A percentile compares a stretch with the other conserved stretches of the same genome.
These are phyloP conservation scores for Adelognathus sp. DNA, from an alignment of 2,888 invertebrate genomes.

Conservation along the genomic window DNA sequence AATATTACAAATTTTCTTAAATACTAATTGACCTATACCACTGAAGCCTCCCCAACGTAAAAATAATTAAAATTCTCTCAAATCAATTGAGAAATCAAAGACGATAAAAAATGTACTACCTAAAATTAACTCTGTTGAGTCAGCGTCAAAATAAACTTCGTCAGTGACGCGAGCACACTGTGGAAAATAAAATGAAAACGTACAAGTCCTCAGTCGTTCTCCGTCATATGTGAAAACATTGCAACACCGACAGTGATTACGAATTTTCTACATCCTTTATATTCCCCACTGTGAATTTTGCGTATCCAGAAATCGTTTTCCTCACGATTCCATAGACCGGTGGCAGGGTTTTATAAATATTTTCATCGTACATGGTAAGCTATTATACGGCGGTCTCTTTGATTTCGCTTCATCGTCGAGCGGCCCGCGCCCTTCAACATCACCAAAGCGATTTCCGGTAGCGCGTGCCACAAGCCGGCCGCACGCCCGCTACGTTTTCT, in stretches of 20 bases:
- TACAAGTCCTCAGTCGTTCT: too few relatives aligned
- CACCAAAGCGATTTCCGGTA: slow-evolving; percentile 12
- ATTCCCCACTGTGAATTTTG: background rate
- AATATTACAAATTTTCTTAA: too few relatives aligned
- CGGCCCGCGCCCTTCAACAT: background rate
- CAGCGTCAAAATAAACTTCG: too few relatives aligned
- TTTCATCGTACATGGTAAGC: background rate
- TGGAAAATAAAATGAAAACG: too few relatives aligned
- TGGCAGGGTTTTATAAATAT: background rate
- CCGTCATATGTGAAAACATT: background rate
- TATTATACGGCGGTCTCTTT: slow-evolving; percentile 8
- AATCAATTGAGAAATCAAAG: too few relatives aligned
- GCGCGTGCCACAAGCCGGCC: background rate
- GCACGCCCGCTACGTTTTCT: slow-evolving; percentile 31
- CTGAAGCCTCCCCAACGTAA: too few relatives aligned
- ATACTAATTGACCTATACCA: too few relatives aligned
- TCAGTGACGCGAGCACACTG: too few relatives aligned
- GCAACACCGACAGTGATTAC: background rate
- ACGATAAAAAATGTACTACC: too few relatives aligned
- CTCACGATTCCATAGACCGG: background rate
- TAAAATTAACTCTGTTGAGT: too few relatives aligned
- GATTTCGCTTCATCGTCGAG: slow-evolving; percentile 1
- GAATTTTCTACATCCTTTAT: background rate
- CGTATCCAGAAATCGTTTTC: background rate
- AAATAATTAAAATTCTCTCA: too few relatives aligned